Evolutionary conservation across 1,140 invertebrate genomes (phyloP), one percentile per base, ranked within the genome.

Genomic region (Chlorops oryzae): DNA sequence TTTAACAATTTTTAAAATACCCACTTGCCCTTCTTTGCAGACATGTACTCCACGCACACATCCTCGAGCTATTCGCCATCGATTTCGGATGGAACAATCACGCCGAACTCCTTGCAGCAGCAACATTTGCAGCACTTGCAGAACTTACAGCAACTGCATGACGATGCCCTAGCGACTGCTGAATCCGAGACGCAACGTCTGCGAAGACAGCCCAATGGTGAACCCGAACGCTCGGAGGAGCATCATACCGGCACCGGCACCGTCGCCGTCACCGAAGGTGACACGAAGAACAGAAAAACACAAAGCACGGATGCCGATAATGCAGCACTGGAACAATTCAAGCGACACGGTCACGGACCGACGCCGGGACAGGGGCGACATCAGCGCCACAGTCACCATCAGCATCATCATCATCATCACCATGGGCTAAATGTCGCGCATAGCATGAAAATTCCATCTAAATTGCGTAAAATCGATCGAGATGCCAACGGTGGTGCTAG

Each of bases 31-130:
- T 35, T 35, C 22, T 25, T 69, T 59, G 7, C 55, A 72, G 69
- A 72, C 46, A 65, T 71, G 61, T 71, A 71, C 50, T 71, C 69
- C 28, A 70, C 69, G 45, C 69, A 72, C 46, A 72, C 69, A 47
- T 72, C 69, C 5, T 71, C 66, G 44, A 71, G 69, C 43, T 71
- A 67, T 43, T 72, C 69, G 47, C 69, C 69, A 7, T 70, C 69
- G 23, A 67, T 68, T 25, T 71, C 69, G 20, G 69, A 72, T 35
- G 69, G 64, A 38, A 69, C 69, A 10, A 39, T 69, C 45, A 72
- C 69, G 22, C 69, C 69, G 42, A 72, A 71, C 21, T 70, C 52
- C 18, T 43, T 56, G 20, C 38, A 39, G 27, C 28, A 46, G 20
- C 49, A 53, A 47, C 51, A 50, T 28, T 51, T 41, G 24, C 37